These are phyloP conservation scores for Corythaixoides concolor DNA, from an alignment of 2,113 vertebrate genomes.

Conservation along the genomic window DNA sequence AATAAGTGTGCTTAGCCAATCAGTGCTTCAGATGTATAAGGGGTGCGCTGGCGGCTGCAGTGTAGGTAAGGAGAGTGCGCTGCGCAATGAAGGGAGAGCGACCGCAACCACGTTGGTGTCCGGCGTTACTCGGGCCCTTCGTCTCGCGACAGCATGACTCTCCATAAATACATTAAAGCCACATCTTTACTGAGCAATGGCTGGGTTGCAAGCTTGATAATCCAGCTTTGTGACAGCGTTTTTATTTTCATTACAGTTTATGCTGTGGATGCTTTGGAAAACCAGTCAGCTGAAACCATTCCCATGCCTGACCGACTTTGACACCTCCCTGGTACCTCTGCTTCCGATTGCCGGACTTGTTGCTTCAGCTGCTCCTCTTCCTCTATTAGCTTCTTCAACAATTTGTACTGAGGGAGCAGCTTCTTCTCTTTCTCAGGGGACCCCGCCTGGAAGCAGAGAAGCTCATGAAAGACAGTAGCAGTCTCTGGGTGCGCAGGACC, in stretches of 20 bases:
- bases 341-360: conserved; percentile 71
- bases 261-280: not conserved
- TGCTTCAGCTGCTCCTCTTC: conserved; percentile 69
- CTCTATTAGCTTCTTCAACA: conserved; percentile 70
- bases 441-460: conserved; percentile 76
- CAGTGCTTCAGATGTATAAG: too few relatives aligned
- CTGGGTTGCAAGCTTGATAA: not conserved
- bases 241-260: not conserved
- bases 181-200: not conserved
- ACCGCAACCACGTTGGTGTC: too few relatives aligned
- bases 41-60: too few relatives aligned
- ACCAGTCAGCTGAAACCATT: not conserved
- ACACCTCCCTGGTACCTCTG: conserved; percentile 75
- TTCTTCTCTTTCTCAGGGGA: conserved; percentile 64
- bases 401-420: conserved; percentile 68
- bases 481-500: not conserved
- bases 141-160: too few relatives aligned
- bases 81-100: too few relatives aligned
- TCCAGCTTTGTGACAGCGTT: not conserved
- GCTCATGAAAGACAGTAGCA: not conserved
- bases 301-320: not conserved
- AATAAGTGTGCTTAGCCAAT: too few relatives aligned
- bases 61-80: too few relatives aligned
- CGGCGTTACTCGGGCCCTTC: too few relatives aligned
- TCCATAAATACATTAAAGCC: not conserved